phyloP scores from a whole-genome alignment of 2,797 vertebrate genomes.

The Alcedo atthis region DNA sequence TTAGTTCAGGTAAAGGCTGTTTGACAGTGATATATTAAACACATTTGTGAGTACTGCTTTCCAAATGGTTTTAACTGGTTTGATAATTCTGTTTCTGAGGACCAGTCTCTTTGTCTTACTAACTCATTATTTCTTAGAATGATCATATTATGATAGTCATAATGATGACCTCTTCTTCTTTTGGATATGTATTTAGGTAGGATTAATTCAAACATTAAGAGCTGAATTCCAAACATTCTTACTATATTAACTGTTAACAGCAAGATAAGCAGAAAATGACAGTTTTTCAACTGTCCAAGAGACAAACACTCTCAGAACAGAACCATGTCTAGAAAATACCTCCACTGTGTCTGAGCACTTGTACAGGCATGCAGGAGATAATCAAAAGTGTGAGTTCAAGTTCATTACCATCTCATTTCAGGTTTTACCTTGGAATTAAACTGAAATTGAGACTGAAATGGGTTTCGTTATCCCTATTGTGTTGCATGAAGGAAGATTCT shows the following conservation, averaged over 20 bases:
- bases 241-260: neutral
- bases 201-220: neutral
- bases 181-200: neutral
- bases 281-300: neutral
- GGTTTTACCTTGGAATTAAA: constrained; percentile 60
- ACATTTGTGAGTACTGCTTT: neutral
- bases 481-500: neutral
- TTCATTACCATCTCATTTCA: constrained; percentile 57
- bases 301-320: neutral
- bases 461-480: constrained; percentile 44
- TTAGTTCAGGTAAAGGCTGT: neutral
- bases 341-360: neutral
- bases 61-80: neutral
- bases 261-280: neutral
- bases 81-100: neutral
- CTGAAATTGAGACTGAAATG: constrained; percentile 52
- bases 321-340: neutral
- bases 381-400: constrained; percentile 37
- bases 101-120: neutral
- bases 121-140: neutral
- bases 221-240: neutral
- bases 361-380: neutral
- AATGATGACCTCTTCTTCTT: neutral
- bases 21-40: neutral
- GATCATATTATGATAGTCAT: neutral